Evolutionary conservation across 2,888 invertebrate genomes (phyloP).

Genomic region (Dione vanillae): DNA sequence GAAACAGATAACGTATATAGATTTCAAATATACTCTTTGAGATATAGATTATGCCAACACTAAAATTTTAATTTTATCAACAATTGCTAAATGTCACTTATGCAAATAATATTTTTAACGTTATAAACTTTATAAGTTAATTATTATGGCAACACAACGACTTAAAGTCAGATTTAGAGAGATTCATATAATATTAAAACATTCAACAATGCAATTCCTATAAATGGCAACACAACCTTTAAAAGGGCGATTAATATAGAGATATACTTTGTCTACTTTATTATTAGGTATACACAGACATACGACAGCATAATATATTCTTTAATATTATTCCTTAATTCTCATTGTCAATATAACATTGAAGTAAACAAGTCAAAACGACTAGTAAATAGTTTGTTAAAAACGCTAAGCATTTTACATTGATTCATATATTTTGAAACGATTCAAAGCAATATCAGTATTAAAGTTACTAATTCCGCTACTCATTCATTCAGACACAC

Average conservation of each 20-base stretch:
- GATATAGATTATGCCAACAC: background rate
- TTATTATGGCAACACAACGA: background rate
- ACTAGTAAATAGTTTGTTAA: constrained; percentile 32
- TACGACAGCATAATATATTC: background rate
- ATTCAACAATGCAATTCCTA: constrained; percentile 7
- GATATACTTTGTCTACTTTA: background rate
- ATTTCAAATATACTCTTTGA: background rate
- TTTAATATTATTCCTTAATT: constrained; percentile 57
- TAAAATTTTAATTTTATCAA: background rate
- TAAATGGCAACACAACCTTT: background rate
- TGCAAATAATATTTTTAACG: no score
- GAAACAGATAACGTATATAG: background rate
- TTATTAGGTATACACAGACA: constrained; percentile 5
- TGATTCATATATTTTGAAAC: constrained; percentile 15
- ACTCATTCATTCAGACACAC: constrained; percentile 17
- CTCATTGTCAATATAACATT: constrained; percentile 66
- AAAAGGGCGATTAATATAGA: constrained; percentile 7
- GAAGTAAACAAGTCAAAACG: constrained; percentile 14
- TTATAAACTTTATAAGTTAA: background rate
- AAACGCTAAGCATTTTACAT: constrained; percentile 13
- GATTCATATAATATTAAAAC: background rate
- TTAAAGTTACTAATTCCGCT: constrained; percentile 17
- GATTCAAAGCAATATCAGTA: constrained; percentile 17
- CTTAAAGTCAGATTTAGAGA: constrained; percentile 1
- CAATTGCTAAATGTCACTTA: no score